Percentiles rank a stretch among this genome's conserved stretches.
These are phyloP conservation scores for Drosophila ficusphila DNA, from an alignment of 1,140 invertebrate species.

Conservation along the genomic window DNA sequence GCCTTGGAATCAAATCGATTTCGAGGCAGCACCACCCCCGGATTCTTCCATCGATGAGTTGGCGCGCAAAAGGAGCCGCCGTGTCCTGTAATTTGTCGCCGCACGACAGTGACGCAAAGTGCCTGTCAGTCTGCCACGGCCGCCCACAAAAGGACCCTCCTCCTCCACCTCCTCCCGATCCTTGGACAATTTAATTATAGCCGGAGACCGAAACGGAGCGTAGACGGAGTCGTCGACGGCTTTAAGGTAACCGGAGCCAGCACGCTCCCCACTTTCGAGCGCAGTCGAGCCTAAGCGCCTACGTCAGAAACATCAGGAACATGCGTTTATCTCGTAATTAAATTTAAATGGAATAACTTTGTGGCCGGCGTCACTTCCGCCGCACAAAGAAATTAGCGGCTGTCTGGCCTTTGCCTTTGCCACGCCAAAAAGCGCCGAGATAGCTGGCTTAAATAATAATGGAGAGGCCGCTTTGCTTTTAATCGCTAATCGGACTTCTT, in stretches of 20 bases:
- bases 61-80: conserved; percentile 43
- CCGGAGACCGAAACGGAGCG: conserved; percentile 27
- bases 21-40: conserved; percentile 29
- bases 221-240: conserved; percentile 11
- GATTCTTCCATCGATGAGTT: conserved; percentile 41
- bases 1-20: conserved; percentile 71
- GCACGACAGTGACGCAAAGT: conserved; percentile 48
- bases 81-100: conserved; percentile 72
- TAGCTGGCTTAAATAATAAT: conserved; percentile 27
- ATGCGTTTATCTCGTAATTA: conserved; percentile 63
- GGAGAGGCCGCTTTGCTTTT: conserved; percentile 19
- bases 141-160: conserved; percentile 1
- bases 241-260: conserved; percentile 37
- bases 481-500: neutral
- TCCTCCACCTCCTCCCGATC: neutral
- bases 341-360: conserved; percentile 62
- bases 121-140: conserved; percentile 22
- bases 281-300: conserved; percentile 39
- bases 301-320: conserved; percentile 44
- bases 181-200: conserved; percentile 56
- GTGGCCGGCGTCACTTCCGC: conserved; percentile 25
- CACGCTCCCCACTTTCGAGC: conserved; percentile 20
- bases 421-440: conserved; percentile 28
- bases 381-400: conserved; percentile 45
- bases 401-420: conserved; percentile 23